These are phyloP conservation scores for Parnassius glacialis DNA, from an alignment of 2,888 invertebrate genomes.

Conservation along the genomic window DNA sequence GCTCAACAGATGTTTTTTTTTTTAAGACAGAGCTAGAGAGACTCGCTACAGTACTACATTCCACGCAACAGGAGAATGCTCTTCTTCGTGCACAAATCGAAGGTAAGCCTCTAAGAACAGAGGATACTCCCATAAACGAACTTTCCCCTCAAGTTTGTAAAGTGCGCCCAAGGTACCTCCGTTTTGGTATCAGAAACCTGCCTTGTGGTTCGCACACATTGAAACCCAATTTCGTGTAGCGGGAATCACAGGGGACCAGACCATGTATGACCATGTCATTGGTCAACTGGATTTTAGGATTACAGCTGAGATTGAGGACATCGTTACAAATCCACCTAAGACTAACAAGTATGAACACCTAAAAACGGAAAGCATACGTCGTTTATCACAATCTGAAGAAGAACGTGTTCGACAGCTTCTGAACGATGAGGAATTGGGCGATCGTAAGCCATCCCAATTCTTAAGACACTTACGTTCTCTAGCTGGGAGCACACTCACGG, in stretches of 20 bases:
- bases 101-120: constrained; percentile 1
- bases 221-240: background rate
- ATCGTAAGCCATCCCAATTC: constrained; percentile 21
- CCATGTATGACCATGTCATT: background rate
- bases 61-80: constrained; percentile 1
- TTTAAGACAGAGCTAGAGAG: too few relatives aligned
- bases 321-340: background rate
- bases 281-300: background rate
- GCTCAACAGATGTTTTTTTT: too few relatives aligned
- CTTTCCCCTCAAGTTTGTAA: constrained; percentile 2
- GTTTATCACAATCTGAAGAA: constrained; percentile 3
- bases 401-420: constrained; percentile 14
- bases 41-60: background rate
- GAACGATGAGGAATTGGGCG: constrained; percentile 20
- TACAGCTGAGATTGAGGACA: constrained; percentile 1
- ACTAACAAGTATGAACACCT: background rate
- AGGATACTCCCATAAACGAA: constrained; percentile 2
- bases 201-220: constrained; percentile 2
- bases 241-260: too few relatives aligned
- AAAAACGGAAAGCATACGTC: background rate
- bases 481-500: constrained; percentile 8
- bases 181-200: background rate
- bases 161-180: background rate
- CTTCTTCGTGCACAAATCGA: constrained; percentile 2
- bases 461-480: constrained; percentile 25